Evolutionary conservation across 2,797 vertebrate genomes (phyloP).

Genomic region (Eupleurogrammus muticus): DNA sequence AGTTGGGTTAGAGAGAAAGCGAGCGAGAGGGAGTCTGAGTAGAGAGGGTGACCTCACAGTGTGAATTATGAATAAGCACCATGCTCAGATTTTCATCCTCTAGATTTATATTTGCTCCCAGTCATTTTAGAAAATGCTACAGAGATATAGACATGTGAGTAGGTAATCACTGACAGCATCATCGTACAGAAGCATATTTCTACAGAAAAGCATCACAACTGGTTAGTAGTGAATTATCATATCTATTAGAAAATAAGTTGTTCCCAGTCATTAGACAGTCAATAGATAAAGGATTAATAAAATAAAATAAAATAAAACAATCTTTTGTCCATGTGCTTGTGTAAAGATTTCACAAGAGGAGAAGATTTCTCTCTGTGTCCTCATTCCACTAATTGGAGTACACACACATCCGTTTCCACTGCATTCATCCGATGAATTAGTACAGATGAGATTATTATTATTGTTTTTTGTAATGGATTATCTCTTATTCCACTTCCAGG

Average conservation of each 20-base stretch:
- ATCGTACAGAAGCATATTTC: no score
- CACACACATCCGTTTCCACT: not conserved
- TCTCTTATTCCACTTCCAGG: conserved; percentile 31
- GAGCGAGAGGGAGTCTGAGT: not conserved
- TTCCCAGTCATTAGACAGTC: no score
- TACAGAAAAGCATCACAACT: no score
- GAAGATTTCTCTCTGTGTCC: not conserved
- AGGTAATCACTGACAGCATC: not conserved
- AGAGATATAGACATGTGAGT: not conserved
- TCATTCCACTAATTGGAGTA: not conserved
- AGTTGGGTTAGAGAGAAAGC: not conserved
- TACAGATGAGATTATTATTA: not conserved
- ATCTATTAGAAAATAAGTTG: no score
- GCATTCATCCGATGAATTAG: not conserved
- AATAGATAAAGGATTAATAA: no score
- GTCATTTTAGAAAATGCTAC: conserved; percentile 9
- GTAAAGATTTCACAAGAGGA: not conserved
- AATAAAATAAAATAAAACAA: no score
- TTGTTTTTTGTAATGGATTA: not conserved
- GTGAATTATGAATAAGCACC: conserved; percentile 49
- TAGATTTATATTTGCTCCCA: conserved; percentile 8
- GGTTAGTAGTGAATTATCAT: no score
- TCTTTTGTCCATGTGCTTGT: not conserved
- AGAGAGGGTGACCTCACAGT: conserved; percentile 16
- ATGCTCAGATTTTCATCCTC: not conserved